Evolutionary conservation across 2,888 invertebrate genomes (phyloP).

Genomic region (Agrilus mali): DNA sequence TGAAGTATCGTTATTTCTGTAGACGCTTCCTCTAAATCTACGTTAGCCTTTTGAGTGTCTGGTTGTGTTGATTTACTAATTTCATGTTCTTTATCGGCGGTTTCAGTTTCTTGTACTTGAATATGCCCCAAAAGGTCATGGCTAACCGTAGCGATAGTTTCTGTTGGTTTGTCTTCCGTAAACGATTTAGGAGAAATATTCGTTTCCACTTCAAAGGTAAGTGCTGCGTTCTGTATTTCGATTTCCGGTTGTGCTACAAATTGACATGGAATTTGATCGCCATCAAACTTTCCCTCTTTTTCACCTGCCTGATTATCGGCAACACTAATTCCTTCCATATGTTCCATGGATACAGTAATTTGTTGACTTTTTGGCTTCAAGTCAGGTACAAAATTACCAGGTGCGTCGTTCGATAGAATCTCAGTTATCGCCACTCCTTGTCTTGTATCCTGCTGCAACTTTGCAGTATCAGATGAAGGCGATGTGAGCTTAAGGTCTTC

Average conservation of each 20-base stretch:
- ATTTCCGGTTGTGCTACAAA: slow-evolving; percentile 36
- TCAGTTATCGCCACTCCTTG: slow-evolving; percentile 6
- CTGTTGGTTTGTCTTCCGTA: slow-evolving; percentile 24
- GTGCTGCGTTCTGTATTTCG: slow-evolving; percentile 35
- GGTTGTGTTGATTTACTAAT: slow-evolving; percentile 22
- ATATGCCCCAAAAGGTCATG: slow-evolving; percentile 41
- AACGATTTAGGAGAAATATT: slow-evolving; percentile 30
- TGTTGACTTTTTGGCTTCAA: too few relatives aligned
- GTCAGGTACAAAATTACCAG: too few relatives aligned
- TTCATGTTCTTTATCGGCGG: slow-evolving; percentile 37
- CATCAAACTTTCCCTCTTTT: slow-evolving; percentile 35
- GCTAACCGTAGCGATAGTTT: slow-evolving; percentile 35
- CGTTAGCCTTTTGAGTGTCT: slow-evolving; percentile 26
- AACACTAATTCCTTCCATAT: slow-evolving; percentile 33
- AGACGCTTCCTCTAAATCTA: slow-evolving; percentile 26
- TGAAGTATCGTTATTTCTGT: slow-evolving; percentile 33
- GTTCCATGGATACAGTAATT: slow-evolving; percentile 28
- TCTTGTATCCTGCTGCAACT: background rate
- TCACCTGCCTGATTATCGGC: slow-evolving; percentile 38
- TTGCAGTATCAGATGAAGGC: background rate
- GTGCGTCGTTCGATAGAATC: background rate
- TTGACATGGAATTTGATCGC: slow-evolving; percentile 27
- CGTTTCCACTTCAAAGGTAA: slow-evolving; percentile 35
- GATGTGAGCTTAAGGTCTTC: slow-evolving; percentile 9
- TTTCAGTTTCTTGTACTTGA: slow-evolving; percentile 38